A percentile compares a stretch with the other conserved stretches of the same genome.
phyloP scores from a whole-genome alignment of 92 coral and sea anemone species.

The Zoanthus sociatus region DNA sequence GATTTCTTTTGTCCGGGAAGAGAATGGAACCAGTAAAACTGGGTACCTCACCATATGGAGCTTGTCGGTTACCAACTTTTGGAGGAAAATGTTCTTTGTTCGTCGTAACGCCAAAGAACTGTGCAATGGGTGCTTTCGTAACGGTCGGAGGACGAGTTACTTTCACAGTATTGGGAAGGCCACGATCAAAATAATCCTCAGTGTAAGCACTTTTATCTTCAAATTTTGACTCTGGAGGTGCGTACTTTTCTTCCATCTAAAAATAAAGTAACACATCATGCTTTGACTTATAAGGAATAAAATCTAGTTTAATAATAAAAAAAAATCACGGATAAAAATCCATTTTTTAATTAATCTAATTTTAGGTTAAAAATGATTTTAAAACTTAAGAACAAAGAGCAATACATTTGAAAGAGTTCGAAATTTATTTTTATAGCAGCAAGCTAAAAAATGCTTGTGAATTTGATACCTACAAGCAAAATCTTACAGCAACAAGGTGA shows the following conservation, averaged over 20 bases:
- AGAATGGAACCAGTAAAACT: constrained; percentile 90
- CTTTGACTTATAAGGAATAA: no score
- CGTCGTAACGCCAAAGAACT: constrained; percentile 88
- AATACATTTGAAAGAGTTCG: no score
- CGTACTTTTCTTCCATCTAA: constrained; percentile 76
- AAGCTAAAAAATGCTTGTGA: no score
- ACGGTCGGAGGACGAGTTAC: constrained; percentile 86
- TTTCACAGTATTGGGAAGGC: constrained; percentile 72
- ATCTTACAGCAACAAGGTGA: no score
- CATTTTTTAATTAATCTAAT: neutral
- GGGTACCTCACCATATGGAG: constrained; percentile 87
- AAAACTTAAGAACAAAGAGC: no score
- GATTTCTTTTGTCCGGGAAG: constrained; percentile 78
- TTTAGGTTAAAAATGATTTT: no score
- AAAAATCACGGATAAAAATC: no score
- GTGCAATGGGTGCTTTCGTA: constrained; percentile 63
- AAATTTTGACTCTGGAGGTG: constrained; percentile 70
- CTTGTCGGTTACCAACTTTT: constrained; percentile 78
- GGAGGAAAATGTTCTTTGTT: constrained; percentile 85
- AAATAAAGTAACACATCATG: neutral
- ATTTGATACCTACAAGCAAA: no score
- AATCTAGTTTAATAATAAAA: no score
- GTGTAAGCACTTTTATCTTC: constrained; percentile 87
- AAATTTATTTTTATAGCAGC: no score
- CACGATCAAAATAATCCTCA: constrained; percentile 76